Conservation (phyloP, 37 sponge, comb jelly and placozoan species). For the Beroe forskalii region DNA sequence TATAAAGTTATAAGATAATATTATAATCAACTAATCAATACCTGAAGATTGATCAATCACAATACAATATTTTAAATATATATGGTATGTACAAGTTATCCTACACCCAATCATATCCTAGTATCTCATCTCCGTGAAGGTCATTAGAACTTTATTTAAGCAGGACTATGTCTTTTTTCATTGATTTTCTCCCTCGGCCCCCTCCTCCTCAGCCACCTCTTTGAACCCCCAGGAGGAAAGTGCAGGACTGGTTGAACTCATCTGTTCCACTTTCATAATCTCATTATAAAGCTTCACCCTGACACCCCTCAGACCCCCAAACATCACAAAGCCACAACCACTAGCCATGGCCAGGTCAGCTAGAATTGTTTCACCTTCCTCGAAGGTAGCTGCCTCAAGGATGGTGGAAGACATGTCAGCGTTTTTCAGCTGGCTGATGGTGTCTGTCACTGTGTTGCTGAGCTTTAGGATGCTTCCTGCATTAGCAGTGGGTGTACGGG, state of each 20-base stretch:
- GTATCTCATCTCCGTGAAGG: no score
- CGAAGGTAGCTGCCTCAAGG: neutral
- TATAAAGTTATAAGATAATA: no score
- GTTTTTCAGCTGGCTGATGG: neutral
- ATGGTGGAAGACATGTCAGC: neutral
- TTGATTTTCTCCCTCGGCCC: neutral
- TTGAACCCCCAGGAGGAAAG: neutral
- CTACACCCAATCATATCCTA: no score
- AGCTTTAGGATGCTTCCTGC: neutral
- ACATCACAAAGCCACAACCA: slow-evolving; percentile 43
- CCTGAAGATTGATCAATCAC: no score
- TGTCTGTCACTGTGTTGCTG: neutral
- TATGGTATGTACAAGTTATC: no score
- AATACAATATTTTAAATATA: no score
- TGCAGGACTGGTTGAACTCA: neutral
- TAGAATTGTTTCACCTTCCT: neutral
- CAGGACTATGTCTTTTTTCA: no score
- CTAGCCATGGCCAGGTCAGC: slow-evolving; percentile 50
- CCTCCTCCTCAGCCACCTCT: slow-evolving; percentile 2
- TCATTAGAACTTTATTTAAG: no score
- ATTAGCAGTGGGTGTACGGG: neutral
- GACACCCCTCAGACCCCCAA: slow-evolving; percentile 13
- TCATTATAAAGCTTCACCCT: neutral
- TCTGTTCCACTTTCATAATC: neutral
- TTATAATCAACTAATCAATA: no score